A percentile compares a stretch with the other conserved stretches of the same genome.
Evolutionary conservation across 2,888 invertebrate genomes (phyloP).

Genomic region (Drosophila prolongata): DNA sequence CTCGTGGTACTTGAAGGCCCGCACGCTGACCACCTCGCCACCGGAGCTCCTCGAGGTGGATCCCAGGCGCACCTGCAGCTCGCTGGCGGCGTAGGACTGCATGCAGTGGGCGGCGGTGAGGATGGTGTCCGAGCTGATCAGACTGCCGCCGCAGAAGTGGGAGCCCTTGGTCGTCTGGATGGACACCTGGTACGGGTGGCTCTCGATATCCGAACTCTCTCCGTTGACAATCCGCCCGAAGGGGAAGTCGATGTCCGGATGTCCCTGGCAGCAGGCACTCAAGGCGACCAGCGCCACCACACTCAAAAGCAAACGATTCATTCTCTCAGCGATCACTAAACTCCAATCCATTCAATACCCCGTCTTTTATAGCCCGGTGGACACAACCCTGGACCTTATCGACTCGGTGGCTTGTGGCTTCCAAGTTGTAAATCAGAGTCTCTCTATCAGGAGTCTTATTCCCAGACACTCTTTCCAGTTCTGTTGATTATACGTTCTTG

Average conservation of each 20-base stretch:
- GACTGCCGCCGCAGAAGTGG: constrained; percentile 85
- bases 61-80: constrained; percentile 82
- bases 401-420: neutral
- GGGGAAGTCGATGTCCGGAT: constrained; percentile 56
- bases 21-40: constrained; percentile 82
- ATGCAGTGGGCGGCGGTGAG: constrained; percentile 85
- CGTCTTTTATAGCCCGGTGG: constrained; percentile 53
- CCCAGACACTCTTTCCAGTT: constrained; percentile 5
- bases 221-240: constrained; percentile 85
- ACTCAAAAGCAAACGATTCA: constrained; percentile 56
- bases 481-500: constrained; percentile 41
- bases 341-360: neutral
- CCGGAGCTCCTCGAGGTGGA: constrained; percentile 78
- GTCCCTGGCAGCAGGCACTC: constrained; percentile 27
- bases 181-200: constrained; percentile 85
- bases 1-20: constrained; percentile 73
- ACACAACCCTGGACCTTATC: constrained; percentile 21
- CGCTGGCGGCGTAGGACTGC: constrained; percentile 46
- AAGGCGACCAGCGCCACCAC: constrained; percentile 54
- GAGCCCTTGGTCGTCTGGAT: constrained; percentile 72
- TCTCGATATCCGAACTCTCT: constrained; percentile 80
- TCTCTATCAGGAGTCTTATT: constrained; percentile 35
- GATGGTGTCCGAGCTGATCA: constrained; percentile 78
- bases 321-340: constrained; percentile 40
- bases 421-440: constrained; percentile 36